A percentile compares a stretch with the other conserved stretches of the same genome.
Evolutionary conservation across 2,113 vertebrate genomes (phyloP).

Genomic region (Campylorhamphus procurvoides): DNA sequence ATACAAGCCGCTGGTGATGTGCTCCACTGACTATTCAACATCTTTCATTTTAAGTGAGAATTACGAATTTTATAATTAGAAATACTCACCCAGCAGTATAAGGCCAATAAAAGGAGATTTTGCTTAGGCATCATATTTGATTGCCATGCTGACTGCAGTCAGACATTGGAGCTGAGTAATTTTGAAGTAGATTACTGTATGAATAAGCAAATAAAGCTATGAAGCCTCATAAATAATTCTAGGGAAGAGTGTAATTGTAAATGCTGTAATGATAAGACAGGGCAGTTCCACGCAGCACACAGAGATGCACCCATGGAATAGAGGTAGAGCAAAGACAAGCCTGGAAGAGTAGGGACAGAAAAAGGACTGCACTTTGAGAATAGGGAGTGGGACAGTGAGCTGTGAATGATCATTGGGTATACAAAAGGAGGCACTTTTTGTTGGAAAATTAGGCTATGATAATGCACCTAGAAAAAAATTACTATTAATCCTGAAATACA

Average conservation of each 20-base stretch:
- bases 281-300: neutral
- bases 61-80: neutral
- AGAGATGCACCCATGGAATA: neutral
- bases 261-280: neutral
- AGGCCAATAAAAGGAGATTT: neutral
- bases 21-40: neutral
- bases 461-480: neutral
- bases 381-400: neutral
- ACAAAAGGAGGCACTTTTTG: neutral
- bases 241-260: neutral
- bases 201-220: neutral
- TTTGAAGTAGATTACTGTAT: neutral
- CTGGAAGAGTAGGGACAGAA: neutral
- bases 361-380: neutral
- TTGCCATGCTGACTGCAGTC: neutral
- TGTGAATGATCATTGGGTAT: neutral
- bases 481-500: neutral
- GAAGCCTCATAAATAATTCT: neutral
- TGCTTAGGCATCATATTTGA: neutral
- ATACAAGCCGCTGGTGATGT: neutral
- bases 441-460: neutral
- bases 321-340: neutral
- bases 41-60: neutral
- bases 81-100: neutral
- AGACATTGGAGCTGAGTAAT: neutral